Base-by-base conservation (phyloP, 2,888 invertebrate species). In the Acrobasis repandana region DNA sequence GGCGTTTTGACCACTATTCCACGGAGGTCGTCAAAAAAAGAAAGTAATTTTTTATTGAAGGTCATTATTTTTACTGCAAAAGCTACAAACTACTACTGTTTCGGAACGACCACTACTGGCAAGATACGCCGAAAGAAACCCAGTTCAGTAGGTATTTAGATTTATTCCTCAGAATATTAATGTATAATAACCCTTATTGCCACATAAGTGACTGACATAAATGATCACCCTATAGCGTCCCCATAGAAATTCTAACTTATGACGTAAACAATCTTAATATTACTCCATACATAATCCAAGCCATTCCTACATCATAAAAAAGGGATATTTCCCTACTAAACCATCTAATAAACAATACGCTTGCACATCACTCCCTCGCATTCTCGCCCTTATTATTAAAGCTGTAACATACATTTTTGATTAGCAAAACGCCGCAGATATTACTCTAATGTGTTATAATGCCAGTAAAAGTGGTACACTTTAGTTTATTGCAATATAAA, bases 291-390 rank as follows among this genome's bases (percentile, higher is more conserved):
- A 82, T 82, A 89, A 90, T 81, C 86, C 77, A 72, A 77, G 76
- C 83, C 83, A 87, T 90, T 89, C 82, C 85, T 86, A 86, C 85
- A 83, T 85, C 89, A 84, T 90, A 90, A 90, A 90, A 90, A 87
- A 80, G 79, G 86, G 80, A 88, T 89, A 88, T 90, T 86, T 88
- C 81, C 84, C 82, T 88, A 84, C 88, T 85, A 87, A 90, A 85
- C 80, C 83, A 75, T 83, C 79, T 73, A 80, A 84, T 88, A 88
- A 88, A 88, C 88, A 76, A 82, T 73, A 77, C 72, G 68, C 67
- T 71, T 64, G 72, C 68, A 61, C 73, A 65, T 71, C 66, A 63
- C 61, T 59, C 71, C 62, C 71, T 43, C 47, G 46, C 50, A 18
- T 33, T 15, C 20, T 51, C 52, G 60, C 36, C 65, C 64, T 68